Percentiles rank a stretch among this genome's conserved stretches.
Evolutionary conservation across 2,113 vertebrate genomes (phyloP).

Genomic region (Sclerurus mexicanus): DNA sequence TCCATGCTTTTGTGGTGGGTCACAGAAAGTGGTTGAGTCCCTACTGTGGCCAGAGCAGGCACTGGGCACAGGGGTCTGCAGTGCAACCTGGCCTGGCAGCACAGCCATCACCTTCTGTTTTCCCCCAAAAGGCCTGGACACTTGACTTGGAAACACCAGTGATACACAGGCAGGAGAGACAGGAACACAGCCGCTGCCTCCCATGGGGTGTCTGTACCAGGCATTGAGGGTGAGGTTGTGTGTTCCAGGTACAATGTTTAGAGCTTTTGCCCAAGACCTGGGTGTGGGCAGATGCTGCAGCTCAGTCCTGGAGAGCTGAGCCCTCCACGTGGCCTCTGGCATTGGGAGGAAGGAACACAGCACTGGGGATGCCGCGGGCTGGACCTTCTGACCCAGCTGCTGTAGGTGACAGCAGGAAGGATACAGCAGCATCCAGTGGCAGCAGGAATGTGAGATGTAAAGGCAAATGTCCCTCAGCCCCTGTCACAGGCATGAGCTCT

Average conservation of each 20-base stretch:
- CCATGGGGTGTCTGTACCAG: rapidly evolving
- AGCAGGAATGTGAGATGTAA: not conserved
- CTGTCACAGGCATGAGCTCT: not conserved
- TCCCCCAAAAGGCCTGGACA: not conserved
- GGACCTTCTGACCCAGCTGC: not conserved
- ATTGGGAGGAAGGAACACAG: not conserved
- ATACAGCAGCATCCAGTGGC: not conserved
- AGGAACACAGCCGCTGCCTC: not conserved
- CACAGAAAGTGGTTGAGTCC: not conserved
- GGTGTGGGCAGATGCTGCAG: not conserved
- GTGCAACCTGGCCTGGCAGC: not conserved
- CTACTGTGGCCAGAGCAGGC: rapidly evolving
- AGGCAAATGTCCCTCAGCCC: not conserved
- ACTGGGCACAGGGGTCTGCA: not conserved
- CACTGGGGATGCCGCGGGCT: not conserved
- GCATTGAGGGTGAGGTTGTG: not conserved
- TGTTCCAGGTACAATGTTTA: not conserved
- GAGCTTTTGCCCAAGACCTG: not conserved
- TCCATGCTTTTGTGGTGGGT: not conserved
- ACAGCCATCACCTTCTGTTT: not conserved
- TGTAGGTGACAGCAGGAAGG: not conserved
- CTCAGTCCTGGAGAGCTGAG: not conserved
- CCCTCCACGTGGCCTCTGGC: not conserved
- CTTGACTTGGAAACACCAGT: not conserved
- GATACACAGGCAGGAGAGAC: not conserved